A percentile compares a stretch with the other conserved stretches of the same genome.
Conservation (phyloP, 2,113 vertebrate genomes). For the Xenopus laevis region DNA sequence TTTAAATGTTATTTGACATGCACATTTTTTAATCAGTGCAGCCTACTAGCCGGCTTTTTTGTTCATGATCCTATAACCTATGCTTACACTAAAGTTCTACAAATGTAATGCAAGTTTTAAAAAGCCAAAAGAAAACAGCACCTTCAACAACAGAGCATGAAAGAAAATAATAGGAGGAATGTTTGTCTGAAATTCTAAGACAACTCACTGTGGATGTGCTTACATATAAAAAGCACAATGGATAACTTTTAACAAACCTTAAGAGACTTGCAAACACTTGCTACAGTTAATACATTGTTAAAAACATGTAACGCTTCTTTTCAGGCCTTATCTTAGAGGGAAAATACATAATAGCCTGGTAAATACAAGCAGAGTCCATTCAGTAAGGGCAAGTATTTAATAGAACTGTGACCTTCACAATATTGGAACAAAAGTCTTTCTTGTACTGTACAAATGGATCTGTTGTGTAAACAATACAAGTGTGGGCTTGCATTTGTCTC, state of each 20-base stretch:
- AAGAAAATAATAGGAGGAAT: conserved; percentile 1
- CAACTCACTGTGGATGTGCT: neutral
- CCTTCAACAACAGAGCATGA: conserved; percentile 13
- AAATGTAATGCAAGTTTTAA: too few relatives aligned
- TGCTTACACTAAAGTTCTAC: too few relatives aligned
- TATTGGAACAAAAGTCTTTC: neutral
- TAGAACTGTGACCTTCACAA: neutral
- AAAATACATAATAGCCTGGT: conserved; percentile 12
- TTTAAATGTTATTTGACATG: too few relatives aligned
- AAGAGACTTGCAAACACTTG: too few relatives aligned
- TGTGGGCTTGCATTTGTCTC: neutral
- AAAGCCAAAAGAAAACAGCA: too few relatives aligned
- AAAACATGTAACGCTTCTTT: conserved; percentile 1
- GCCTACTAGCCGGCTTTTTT: too few relatives aligned
- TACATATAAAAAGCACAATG: conserved; percentile 11
- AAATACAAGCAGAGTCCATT: neutral
- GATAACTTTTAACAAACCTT: conserved; percentile 3
- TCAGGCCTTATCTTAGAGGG: neutral
- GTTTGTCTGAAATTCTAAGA: neutral
- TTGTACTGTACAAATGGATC: neutral
- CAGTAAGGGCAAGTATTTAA: conserved; percentile 15
- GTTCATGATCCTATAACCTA: too few relatives aligned
- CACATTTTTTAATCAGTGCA: too few relatives aligned
- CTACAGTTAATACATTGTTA: too few relatives aligned
- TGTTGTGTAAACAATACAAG: neutral